Percentiles rank a stretch among this genome's conserved stretches.
phyloP scores from a whole-genome alignment of 2,113 vertebrate genomes.

The Varanus salvator region DNA sequence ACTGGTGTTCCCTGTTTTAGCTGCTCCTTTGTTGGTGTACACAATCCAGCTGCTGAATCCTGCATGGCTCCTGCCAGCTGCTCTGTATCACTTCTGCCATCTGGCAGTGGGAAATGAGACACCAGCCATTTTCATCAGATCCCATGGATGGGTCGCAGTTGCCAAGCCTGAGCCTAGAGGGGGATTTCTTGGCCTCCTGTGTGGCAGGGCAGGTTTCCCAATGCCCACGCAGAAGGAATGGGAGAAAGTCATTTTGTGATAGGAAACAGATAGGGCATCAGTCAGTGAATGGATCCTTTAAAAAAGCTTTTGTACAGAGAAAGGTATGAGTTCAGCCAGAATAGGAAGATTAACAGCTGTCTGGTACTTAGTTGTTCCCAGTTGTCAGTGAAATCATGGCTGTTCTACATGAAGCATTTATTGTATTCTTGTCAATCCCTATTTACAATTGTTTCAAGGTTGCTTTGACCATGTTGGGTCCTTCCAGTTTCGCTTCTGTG shows the following conservation, averaged over 20 bases:
- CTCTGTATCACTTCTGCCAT: not conserved
- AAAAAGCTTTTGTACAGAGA: not conserved
- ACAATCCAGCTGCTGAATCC: not conserved
- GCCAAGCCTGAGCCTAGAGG: not conserved
- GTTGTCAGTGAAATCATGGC: too few species aligned
- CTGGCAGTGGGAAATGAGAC: not conserved
- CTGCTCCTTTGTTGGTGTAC: not conserved
- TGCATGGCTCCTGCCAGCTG: not conserved
- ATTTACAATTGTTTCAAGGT: too few species aligned
- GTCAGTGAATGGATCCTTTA: not conserved
- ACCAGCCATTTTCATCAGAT: not conserved
- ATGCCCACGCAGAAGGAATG: not conserved
- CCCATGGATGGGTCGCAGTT: not conserved
- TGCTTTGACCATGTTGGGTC: too few species aligned
- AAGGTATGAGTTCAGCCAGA: too few species aligned
- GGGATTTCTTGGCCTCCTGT: not conserved
- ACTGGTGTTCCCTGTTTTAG: not conserved
- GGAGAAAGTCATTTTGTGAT: not conserved
- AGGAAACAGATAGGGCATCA: not conserved
- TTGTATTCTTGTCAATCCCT: too few species aligned
- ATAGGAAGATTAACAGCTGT: too few species aligned
- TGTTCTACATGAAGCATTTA: too few species aligned
- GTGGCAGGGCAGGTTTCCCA: not conserved
- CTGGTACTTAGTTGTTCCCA: too few species aligned
- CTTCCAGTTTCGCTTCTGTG: too few species aligned